Conservation (phyloP, 1,140 invertebrate genomes). For the Dendroctonus valens region DNA sequence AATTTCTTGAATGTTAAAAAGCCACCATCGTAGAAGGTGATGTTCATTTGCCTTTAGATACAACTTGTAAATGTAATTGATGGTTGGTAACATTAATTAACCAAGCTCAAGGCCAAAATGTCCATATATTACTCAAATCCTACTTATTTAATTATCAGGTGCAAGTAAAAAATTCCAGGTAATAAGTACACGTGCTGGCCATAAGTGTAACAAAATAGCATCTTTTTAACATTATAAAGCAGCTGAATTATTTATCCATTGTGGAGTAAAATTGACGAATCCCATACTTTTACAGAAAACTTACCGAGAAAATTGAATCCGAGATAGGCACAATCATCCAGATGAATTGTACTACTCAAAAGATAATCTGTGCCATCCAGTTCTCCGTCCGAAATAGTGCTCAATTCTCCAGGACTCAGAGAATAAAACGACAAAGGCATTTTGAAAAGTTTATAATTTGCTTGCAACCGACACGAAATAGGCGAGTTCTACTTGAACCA, state of each 20-base stretch:
- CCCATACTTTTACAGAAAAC: conserved; percentile 35
- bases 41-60: too few species aligned
- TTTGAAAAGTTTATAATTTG: not conserved
- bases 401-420: conserved; percentile 45
- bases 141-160: conserved; percentile 7
- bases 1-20: too few species aligned
- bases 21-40: too few species aligned
- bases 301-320: conserved; percentile 56
- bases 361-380: conserved; percentile 61
- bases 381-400: conserved; percentile 51
- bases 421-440: conserved; percentile 46
- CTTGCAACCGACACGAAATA: not conserved
- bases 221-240: not conserved
- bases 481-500: not conserved
- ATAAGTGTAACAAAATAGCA: not conserved
- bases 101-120: conserved; percentile 1
- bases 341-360: conserved; percentile 58
- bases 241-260: not conserved
- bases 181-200: not conserved
- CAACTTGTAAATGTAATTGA: not conserved
- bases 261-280: not conserved
- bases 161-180: not conserved
- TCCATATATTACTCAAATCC: conserved; percentile 8
- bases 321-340: conserved; percentile 58
- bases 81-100: not conserved